Evolutionary conservation across 2,113 vertebrate species (phyloP), one percentile per base, ranked within the genome.

Genomic region (Scartelaos histophorus): DNA sequence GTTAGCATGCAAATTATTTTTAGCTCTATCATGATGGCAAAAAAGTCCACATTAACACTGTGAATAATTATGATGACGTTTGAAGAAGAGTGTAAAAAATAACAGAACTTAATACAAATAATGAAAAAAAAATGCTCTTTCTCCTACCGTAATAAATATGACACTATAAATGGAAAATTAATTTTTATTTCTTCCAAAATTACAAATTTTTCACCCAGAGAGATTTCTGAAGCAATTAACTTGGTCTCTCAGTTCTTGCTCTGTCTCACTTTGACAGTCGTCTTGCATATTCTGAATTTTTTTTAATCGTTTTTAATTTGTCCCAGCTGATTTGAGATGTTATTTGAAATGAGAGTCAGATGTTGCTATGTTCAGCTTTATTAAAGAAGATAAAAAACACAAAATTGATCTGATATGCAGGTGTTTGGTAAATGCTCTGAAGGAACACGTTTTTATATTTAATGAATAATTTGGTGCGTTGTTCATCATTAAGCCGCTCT

Each of bases 281-380:
- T 11, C 34, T 70, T 67, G 60, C 45, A 51, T 81, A 38, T 1
- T n/a, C n/a, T n/a, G n/a, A n/a, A n/a, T n/a, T n/a, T n/a, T n/a
- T n/a, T n/a, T n/a, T n/a, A 67, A 64, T 71, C 46, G 16, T 1
- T 45, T 64, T 60, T 71, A 47, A 62, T 69, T 54, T 53, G 60
- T 66, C 58, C 22, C 6, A 4, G 53, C 38, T 80, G 54, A 78
- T 70, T 70, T 69, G 43, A 80, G 68, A 76, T 67, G n/a, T 60
- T 71, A 66, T 76, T 34, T 34, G 24, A 34, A 34, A 34, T 61
- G 29, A 46, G 46, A n/a, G 7, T 76, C 56, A 74, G 73, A 78
- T 78, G 72, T 66, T 60, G 22, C 69, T 69, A 51, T 51, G 49
- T 68, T 62, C 24, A 21, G 25, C 38, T 49, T 35, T 0, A 13